phyloP scores from a whole-genome alignment of 2,888 invertebrate species.

The Blastobasis lacticolella region DNA sequence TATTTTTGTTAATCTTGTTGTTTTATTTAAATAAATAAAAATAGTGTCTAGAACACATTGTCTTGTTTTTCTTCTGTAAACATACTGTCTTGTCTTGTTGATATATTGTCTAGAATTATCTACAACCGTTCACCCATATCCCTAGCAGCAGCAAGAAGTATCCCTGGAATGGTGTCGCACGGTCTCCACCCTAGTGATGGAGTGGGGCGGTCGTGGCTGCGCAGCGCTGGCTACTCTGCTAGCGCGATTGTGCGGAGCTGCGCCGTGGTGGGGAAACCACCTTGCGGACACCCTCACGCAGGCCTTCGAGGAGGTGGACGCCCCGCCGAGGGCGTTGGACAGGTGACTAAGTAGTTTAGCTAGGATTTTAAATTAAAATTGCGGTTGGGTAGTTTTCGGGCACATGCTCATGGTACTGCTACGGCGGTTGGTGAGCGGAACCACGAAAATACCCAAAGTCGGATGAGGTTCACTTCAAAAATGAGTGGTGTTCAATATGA shows the following conservation, averaged over 20 bases:
- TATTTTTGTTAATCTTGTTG: too few relatives aligned
- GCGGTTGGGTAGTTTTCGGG: not conserved
- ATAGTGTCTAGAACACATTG: too few relatives aligned
- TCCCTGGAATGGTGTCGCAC: slow-evolving; percentile 42
- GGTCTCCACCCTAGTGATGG: slow-evolving; percentile 76
- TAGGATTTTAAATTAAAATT: not conserved
- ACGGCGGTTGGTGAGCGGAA: too few relatives aligned
- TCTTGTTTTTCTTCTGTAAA: too few relatives aligned
- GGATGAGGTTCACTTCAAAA: too few relatives aligned
- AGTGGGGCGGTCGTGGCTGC: slow-evolving; percentile 85
- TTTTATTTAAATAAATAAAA: too few relatives aligned
- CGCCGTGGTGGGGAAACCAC: slow-evolving; percentile 92
- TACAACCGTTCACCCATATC: not conserved
- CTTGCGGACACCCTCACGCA: slow-evolving; percentile 86
- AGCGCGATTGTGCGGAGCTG: slow-evolving; percentile 83
- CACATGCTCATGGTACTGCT: too few relatives aligned
- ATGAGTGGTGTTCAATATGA: too few relatives aligned
- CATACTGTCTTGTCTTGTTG: too few relatives aligned
- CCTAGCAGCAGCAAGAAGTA: slow-evolving; percentile 38
- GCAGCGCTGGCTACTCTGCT: slow-evolving; percentile 84
- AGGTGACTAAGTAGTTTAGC: slow-evolving; percentile 67
- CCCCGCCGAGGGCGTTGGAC: slow-evolving; percentile 88
- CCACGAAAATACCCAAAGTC: too few relatives aligned
- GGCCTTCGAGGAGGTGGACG: slow-evolving; percentile 86
- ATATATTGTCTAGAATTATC: too few relatives aligned